phyloP scores from a whole-genome alignment of 2,888 invertebrate genomes.

The Rapana venosa region DNA sequence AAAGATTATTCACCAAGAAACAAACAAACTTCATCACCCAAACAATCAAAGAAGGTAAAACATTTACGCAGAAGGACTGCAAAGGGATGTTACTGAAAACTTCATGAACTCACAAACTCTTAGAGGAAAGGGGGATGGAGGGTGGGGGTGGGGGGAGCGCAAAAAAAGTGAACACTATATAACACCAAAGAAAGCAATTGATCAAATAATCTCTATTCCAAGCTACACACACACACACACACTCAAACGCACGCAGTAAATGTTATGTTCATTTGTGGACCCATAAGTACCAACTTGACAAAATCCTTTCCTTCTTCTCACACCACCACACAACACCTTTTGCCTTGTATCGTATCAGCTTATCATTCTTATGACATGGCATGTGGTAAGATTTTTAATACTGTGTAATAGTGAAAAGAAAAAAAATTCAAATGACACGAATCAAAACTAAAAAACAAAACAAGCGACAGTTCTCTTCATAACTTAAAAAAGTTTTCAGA shows the following conservation, averaged over 20 bases:
- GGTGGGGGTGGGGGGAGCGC: too few species aligned
- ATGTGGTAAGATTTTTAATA: neutral
- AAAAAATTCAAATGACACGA: neutral
- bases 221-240: neutral
- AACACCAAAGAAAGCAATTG: neutral
- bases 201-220: neutral
- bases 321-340: neutral
- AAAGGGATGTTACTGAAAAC: constrained; percentile 14
- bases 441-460: neutral
- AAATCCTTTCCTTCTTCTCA: neutral
- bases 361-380: neutral
- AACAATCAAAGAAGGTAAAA: neutral
- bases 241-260: neutral
- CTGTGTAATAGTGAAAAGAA: neutral
- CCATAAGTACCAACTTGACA: constrained; percentile 26
- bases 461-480: neutral
- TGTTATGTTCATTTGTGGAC: constrained; percentile 6
- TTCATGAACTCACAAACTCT: neutral
- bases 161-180: neutral
- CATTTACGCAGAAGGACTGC: neutral
- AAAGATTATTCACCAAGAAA: neutral
- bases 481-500: too few species aligned
- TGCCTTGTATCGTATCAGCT: neutral
- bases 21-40: neutral
- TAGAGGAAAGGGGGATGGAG: too few species aligned